A percentile compares a stretch with the other conserved stretches of the same genome.
Conservation (phyloP, 2,113 vertebrate genomes). For the Phylloscopus whistleri region DNA sequence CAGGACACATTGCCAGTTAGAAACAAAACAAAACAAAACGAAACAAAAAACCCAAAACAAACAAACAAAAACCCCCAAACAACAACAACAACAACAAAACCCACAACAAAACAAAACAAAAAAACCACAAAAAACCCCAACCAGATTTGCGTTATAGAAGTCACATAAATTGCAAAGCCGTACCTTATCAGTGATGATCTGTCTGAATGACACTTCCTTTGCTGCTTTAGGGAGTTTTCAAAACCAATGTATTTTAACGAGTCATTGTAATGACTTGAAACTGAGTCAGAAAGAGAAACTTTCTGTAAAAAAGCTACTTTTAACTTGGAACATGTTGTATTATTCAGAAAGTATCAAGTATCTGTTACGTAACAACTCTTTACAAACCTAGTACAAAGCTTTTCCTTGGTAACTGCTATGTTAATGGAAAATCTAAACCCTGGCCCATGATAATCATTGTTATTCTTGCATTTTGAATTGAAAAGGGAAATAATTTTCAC, state of each 20-base stretch:
- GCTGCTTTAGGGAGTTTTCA: slow-evolving; percentile 1
- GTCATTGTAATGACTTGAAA: not conserved
- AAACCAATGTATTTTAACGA: slow-evolving; percentile 24
- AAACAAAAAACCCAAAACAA: too few species aligned
- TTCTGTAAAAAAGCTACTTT: not conserved
- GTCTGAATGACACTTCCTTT: not conserved
- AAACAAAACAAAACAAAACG: not conserved
- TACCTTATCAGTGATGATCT: not conserved
- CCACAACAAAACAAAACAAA: too few species aligned
- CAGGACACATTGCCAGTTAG: not conserved
- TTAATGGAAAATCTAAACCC: not conserved
- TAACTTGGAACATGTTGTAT: not conserved
- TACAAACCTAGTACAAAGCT: not conserved
- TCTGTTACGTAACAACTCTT: not conserved
- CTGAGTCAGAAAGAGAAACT: not conserved
- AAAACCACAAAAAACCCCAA: not conserved
- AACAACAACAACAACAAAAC: too few species aligned
- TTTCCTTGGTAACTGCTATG: not conserved
- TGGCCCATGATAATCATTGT: not conserved
- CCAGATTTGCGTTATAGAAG: not conserved
- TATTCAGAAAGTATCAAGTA: slow-evolving; percentile 2
- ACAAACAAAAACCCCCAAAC: too few species aligned
- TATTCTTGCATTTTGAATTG: not conserved
- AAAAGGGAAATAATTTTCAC: not conserved
- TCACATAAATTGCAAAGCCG: slow-evolving; percentile 24